Conservation (phyloP, 2,113 vertebrate species). For the Malurus melanocephalus region DNA sequence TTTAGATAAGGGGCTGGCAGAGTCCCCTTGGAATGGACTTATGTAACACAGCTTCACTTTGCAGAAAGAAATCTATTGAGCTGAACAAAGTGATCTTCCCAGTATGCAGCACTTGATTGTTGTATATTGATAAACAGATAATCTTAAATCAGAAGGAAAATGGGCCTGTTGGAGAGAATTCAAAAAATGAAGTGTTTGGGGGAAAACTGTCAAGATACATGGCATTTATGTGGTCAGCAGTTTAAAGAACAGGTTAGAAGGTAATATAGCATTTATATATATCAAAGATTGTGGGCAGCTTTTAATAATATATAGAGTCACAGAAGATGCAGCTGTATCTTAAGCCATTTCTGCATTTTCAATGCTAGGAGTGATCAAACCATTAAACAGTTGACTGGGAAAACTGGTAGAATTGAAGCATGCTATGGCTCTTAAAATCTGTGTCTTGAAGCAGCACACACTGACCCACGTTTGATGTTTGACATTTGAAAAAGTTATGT, state of each 20-base stretch:
- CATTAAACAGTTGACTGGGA: not conserved
- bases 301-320: not conserved
- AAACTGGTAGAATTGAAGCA: not conserved
- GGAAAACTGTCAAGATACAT: not conserved
- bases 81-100: not conserved
- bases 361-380: not conserved
- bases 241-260: not conserved
- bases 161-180: not conserved
- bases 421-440: not conserved
- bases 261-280: not conserved
- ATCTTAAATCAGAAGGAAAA: constrained; percentile 20
- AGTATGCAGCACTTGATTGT: not conserved
- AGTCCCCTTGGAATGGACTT: not conserved
- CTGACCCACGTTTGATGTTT: not conserved
- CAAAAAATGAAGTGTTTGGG: not conserved
- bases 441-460: not conserved
- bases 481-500: not conserved
- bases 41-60: not conserved
- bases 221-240: not conserved
- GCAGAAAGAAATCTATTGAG: not conserved
- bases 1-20: not conserved
- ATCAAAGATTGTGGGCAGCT: not conserved
- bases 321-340: not conserved
- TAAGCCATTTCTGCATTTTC: not conserved
- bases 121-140: not conserved